These are phyloP conservation scores for Eulacestoma nigropectus DNA, from an alignment of 2,113 vertebrate genomes.

Conservation along the genomic window DNA sequence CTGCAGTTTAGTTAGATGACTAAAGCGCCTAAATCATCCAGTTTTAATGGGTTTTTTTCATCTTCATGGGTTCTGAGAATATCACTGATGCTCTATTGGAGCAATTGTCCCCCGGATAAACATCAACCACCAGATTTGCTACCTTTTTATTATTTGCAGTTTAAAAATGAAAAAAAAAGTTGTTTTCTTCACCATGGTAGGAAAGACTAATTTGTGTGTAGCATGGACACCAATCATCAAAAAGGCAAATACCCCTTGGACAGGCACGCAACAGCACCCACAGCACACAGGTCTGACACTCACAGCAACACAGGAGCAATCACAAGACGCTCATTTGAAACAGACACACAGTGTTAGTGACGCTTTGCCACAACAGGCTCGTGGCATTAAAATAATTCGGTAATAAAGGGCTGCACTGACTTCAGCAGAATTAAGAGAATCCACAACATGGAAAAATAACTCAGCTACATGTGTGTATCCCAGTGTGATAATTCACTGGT, in stretches of 20 bases:
- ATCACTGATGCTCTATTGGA: neutral
- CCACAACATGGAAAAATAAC: rapidly evolving
- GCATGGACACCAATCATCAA: neutral
- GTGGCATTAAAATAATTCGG: neutral
- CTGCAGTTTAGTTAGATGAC: neutral
- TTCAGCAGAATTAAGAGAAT: neutral
- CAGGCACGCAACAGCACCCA: neutral
- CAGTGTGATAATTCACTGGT: neutral
- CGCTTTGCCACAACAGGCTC: neutral
- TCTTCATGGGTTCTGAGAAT: neutral
- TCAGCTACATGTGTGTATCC: rapidly evolving
- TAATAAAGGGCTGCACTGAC: neutral
- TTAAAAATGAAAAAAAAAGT: neutral
- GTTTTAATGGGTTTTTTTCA: neutral
- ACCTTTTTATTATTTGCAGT: neutral
- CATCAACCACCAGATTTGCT: neutral
- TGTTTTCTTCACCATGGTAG: neutral
- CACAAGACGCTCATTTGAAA: neutral
- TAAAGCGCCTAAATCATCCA: neutral
- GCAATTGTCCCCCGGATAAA: neutral
- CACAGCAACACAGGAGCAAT: neutral
- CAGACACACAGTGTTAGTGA: neutral
- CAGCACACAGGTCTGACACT: neutral
- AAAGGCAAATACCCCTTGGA: neutral
- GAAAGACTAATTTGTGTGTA: neutral